Base-by-base conservation (phyloP, 2,113 vertebrate genomes). In the Neodon shergylaensis region DNA sequence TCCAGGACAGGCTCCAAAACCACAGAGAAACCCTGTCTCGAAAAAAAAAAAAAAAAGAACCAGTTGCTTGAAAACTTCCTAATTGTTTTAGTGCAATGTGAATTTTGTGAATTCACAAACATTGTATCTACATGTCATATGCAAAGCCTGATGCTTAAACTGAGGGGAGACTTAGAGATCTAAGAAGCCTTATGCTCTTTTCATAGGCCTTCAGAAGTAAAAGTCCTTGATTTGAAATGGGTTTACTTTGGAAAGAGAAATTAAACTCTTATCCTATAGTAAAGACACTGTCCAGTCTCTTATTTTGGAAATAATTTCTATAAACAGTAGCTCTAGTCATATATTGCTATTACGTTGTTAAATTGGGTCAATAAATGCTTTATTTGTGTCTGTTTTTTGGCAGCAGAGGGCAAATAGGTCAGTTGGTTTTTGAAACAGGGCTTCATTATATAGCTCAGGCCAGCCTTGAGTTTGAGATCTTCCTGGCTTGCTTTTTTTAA, bases 71-170 rank as follows among this genome's bases (percentile, higher is more conserved):
- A 58, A 82, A 36, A n/a, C 54, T 81, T 81, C 21, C 7, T 58
- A n/a, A 81, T n/a, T 54, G 7, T 52, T 52, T 58, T 79, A 87
- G 85, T 87, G 7, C 22, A 73, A 16, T 88, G 24, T 94, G 87
- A 78, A 58, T 92, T 70, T 65, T 96, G 33, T 87, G 70, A 94
- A 68, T 74, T 88, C 72, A 88, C 31, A 96, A 22, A 63, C 83
- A 47, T 79, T 84, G 42, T 42, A 42, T 86, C 72, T 86, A 88
- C 13, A 26, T 74, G 24, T 88, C 68, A 33, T 74, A 49, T 92
- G 26, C 73, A 86, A 92, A 95, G 66, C 61, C 49, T 73, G 74
- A 16, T 16, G 26, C 44, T 42, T 66, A 84, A 84, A 26, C 63
- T 84, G 9, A 2, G 13, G 39, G 39, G 58, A 54, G 11, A 81